These are phyloP conservation scores for Lerista edwardsae DNA, from an alignment of 2,797 vertebrate species.

Conservation along the genomic window DNA sequence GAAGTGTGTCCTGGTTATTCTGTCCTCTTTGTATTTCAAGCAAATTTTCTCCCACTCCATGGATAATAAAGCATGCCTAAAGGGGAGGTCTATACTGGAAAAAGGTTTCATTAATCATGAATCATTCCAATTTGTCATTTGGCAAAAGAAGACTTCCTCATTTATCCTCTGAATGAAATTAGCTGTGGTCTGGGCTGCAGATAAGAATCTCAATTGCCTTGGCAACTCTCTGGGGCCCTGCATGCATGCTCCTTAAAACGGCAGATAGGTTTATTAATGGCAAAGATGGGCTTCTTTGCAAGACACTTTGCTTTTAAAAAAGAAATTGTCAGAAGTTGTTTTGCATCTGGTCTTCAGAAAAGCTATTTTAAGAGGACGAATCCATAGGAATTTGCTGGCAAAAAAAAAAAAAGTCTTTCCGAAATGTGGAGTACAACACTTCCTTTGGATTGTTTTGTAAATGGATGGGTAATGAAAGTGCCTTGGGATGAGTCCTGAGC, in stretches of 20 bases:
- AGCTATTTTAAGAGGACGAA: not conserved
- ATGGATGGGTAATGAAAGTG: not conserved
- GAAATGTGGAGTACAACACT: not conserved
- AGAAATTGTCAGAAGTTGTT: not conserved
- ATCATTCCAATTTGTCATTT: conserved; percentile 82
- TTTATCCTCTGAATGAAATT: conserved; percentile 83
- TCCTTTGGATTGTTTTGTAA: not conserved
- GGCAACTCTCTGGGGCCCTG: conserved; percentile 76
- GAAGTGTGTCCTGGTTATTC: conserved; percentile 62
- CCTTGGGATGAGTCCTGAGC: not conserved
- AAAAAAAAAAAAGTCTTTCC: not conserved
- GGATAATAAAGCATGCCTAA: conserved; percentile 67
- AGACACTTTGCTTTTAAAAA: conserved; percentile 32
- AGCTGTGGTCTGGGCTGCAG: conserved; percentile 72
- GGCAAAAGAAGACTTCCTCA: conserved; percentile 79
- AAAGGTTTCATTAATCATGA: conserved; percentile 80
- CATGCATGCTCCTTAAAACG: conserved; percentile 73
- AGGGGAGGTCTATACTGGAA: conserved; percentile 70
- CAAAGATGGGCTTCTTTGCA: conserved; percentile 68
- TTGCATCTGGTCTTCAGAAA: not conserved
- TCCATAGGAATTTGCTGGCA: not conserved
- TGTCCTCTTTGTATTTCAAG: conserved; percentile 63
- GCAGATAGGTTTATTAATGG: conserved; percentile 79
- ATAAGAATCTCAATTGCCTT: conserved; percentile 79
- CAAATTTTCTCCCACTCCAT: conserved; percentile 59